These are phyloP conservation scores for Naja naja DNA, from an alignment of 2,113 vertebrate species.

Conservation along the genomic window DNA sequence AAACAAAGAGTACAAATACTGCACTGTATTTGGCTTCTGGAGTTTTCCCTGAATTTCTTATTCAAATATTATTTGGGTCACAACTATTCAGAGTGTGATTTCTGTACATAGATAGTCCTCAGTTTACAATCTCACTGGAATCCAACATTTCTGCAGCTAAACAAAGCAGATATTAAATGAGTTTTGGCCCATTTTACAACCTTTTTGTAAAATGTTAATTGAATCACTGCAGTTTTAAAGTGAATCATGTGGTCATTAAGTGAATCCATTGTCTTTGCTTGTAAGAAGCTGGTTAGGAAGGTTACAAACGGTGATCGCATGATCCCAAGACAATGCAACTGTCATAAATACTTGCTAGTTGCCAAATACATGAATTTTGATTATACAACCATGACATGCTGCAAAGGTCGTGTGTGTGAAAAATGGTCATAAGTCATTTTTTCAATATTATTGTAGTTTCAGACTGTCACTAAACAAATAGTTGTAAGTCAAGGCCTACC, in stretches of 20 bases:
- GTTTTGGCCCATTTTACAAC: background rate
- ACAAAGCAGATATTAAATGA: background rate
- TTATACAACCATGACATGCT: background rate
- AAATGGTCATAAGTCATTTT: background rate
- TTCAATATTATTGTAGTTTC: background rate
- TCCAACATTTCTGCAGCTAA: background rate
- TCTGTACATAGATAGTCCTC: background rate
- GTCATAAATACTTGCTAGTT: background rate
- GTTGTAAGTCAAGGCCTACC: background rate
- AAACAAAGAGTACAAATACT: background rate
- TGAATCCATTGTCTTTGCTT: background rate
- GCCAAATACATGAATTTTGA: background rate
- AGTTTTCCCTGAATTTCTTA: constrained; percentile 55
- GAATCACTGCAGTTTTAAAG: background rate
- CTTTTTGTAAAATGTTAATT: background rate
- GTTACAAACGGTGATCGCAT: background rate
- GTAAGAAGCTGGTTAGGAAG: background rate
- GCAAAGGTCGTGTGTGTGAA: background rate
- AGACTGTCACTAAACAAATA: background rate
- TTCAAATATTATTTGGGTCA: constrained; percentile 49
- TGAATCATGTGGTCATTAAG: background rate
- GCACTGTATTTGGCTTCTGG: constrained; percentile 23
- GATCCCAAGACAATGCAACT: background rate
- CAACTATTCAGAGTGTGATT: constrained; percentile 26
- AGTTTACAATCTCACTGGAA: background rate